phyloP scores from a whole-genome alignment of 2,113 vertebrate species.

The Climacteris rufus region DNA sequence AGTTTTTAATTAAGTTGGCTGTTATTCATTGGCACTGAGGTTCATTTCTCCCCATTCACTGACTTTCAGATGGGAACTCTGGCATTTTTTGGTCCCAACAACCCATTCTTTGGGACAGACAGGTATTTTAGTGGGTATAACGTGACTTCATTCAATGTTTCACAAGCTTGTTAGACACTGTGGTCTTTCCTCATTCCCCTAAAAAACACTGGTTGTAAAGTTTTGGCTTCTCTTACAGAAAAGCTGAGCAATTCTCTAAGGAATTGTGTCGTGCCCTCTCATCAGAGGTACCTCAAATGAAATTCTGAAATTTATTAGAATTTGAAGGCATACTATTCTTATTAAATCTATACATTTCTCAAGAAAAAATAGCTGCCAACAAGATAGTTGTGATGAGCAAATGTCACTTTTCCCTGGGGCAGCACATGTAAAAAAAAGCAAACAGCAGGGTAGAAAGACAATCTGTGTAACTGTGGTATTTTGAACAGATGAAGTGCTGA shows the following conservation, averaged over 20 bases:
- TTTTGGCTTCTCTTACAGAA: neutral
- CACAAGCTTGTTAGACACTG: neutral
- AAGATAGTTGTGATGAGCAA: neutral
- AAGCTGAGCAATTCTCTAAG: neutral
- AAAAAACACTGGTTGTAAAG: neutral
- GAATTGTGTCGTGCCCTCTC: neutral
- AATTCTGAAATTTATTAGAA: neutral
- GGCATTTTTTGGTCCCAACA: fast-evolving
- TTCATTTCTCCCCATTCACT: neutral
- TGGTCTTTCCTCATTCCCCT: neutral
- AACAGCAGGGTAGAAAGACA: neutral
- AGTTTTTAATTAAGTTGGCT: neutral
- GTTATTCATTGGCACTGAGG: neutral
- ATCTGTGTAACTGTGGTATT: neutral
- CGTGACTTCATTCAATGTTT: neutral
- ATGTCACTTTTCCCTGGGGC: neutral
- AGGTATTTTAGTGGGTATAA: neutral
- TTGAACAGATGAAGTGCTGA: neutral
- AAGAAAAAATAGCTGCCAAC: neutral
- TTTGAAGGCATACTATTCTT: neutral
- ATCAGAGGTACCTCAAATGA: neutral
- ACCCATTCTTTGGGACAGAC: neutral
- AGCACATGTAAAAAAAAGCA: neutral
- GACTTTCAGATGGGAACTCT: neutral
- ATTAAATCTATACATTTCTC: neutral